Conservation (phyloP, 1,140 invertebrate species). For the Rhyzopertha dominica region DNA sequence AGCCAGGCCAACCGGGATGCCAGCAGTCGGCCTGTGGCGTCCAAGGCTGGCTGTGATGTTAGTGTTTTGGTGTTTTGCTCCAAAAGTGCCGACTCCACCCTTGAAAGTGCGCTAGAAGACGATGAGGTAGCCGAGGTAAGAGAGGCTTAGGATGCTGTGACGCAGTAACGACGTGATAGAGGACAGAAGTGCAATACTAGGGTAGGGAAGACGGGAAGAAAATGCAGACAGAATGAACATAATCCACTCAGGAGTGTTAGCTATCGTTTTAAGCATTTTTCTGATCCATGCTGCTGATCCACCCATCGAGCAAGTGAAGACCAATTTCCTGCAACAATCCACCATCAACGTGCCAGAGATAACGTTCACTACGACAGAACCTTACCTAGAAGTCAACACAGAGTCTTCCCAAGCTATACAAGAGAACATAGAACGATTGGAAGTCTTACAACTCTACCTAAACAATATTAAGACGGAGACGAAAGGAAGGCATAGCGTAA, state of each 20-base stretch:
- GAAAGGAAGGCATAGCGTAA: constrained; percentile 10
- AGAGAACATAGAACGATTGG: constrained; percentile 14
- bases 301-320: constrained; percentile 29
- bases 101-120: constrained; percentile 1
- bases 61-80: constrained; percentile 25
- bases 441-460: constrained; percentile 20
- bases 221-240: constrained; percentile 43
- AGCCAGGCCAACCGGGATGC: constrained; percentile 24
- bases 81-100: constrained; percentile 8
- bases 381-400: neutral
- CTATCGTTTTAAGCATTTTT: constrained; percentile 42
- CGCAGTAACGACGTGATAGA: neutral
- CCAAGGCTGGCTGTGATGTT: constrained; percentile 36
- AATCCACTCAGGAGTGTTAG: constrained; percentile 41
- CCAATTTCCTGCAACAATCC: constrained; percentile 22
- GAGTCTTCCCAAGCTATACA: neutral
- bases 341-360: constrained; percentile 4
- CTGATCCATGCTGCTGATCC: constrained; percentile 43
- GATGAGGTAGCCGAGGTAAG: neutral
- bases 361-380: neutral
- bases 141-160: neutral
- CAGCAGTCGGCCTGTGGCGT: constrained; percentile 37
- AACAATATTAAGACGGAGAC: constrained; percentile 15
- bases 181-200: no score
- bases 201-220: constrained; percentile 18